Evolutionary conservation across 2,888 invertebrate species (phyloP).

Genomic region (Noctua fimbriata): DNA sequence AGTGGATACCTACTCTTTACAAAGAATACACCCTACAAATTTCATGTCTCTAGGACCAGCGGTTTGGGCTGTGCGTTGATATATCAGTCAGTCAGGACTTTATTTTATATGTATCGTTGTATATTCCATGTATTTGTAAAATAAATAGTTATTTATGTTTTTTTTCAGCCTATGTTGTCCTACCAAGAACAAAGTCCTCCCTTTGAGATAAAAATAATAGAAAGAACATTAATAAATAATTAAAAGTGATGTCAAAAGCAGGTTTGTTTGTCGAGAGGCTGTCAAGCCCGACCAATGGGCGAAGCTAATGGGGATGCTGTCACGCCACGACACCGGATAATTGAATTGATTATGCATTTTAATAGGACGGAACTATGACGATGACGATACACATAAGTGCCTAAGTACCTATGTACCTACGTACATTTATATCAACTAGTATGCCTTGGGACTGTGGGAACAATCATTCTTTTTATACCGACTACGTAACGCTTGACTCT

Average conservation of each 20-base stretch:
- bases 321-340: slow-evolving; percentile 68
- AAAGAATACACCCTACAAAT: too few species aligned
- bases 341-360: slow-evolving; percentile 72
- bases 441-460: slow-evolving; percentile 63
- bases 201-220: slow-evolving; percentile 5
- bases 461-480: slow-evolving; percentile 56
- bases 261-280: slow-evolving; percentile 11
- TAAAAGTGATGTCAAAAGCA: slow-evolving; percentile 12
- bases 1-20: too few species aligned
- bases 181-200: neutral
- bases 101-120: too few species aligned
- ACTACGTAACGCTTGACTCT: slow-evolving; percentile 25
- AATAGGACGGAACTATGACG: slow-evolving; percentile 69
- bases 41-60: too few species aligned
- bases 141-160: neutral
- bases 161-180: neutral
- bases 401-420: slow-evolving; percentile 27
- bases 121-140: neutral
- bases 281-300: slow-evolving; percentile 18
- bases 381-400: slow-evolving; percentile 48
- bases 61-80: too few species aligned
- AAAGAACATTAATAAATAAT: slow-evolving; percentile 6
- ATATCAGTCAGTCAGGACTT: too few species aligned
- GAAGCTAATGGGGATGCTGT: slow-evolving; percentile 54
- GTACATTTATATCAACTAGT: slow-evolving; percentile 57